Evolutionary conservation across 2,888 invertebrate genomes (phyloP), one percentile per base, ranked within the genome.

Genomic region (Sphaerophoria rueppellii): DNA sequence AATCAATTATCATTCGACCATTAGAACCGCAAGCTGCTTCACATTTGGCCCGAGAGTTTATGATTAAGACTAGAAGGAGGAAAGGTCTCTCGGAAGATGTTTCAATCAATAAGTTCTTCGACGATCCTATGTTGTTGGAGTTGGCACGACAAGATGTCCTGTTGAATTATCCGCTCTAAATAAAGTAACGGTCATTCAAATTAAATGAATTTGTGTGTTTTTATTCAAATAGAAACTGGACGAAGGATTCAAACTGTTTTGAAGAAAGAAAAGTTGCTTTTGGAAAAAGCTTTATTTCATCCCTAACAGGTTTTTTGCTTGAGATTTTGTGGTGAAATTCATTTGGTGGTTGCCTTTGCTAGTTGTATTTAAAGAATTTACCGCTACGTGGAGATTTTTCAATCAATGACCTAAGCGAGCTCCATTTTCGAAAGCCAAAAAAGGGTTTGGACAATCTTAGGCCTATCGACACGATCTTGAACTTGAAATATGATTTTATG

Each of bases 111-210:
- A 99, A 99, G 93, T 99, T 99, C 95, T 99, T 99, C 94, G 99
- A 99, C 92, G 99, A 99, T 94, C 99, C 99, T 92, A 99, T 99
- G 99, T 97, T 99, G 95, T 92, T 99, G 90, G 99, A 99, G 93
- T 93, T 99, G 90, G 99, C 99, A 2, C 94, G 98, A 90, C 99
- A 99, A 92, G 99, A 99, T 92, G 99, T 99, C 73, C 95, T 98
- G 93, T 94, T 98, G 75, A 98, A 97, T 93, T 98, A 97, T 88
- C 92, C 92, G 1, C 82, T 92, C 24, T 92, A 91, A 88, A 57
- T 57, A 63, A 57, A 74, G 24, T 35, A 6, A 46, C 11, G 35
- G 55, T 48, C 46, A 24, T 37, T 4, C 16, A 11, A 16, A 40
- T 16, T 11, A 11, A 61, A 35, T 3, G 2, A 48, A 34, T 11